Base-by-base conservation (phyloP, 2,113 vertebrate species). In the Platichthys stellatus region DNA sequence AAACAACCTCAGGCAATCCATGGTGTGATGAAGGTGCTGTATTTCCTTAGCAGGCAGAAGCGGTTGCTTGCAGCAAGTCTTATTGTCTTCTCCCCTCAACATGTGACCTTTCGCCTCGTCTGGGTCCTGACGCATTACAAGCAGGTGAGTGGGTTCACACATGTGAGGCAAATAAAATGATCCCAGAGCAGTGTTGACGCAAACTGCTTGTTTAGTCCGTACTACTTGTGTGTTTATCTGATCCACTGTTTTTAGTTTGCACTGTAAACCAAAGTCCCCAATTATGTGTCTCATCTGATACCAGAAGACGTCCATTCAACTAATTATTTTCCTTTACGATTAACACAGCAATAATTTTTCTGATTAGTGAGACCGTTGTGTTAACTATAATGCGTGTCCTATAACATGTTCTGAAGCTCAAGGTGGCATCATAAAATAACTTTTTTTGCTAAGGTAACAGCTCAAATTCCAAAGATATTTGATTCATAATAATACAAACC, bases 41-140 rank as follows among this genome's bases (percentile, higher is more conserved):
- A 99, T 90, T 95, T 97, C 86, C 90, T 99, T 75, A 97, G 96
- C 74, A 93, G 96, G 69, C 95, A 87, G 59, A 95, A 96, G 72
- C 90, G 94, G 1, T 95, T 93, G 14, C 92, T 96, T 56, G 93
- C 94, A 1, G 94, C 93, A 1, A 97, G 97, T 88, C 85, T 93
- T 54, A 91, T 98, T 10, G 93, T 91, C 18, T 99, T 99, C 89
- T 95, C 95, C 51, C 95, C 96, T 24, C 97, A 98, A 24, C 98
- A 99, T 0, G 92, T 94, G 79, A 96, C 95, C 57, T 74, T 98
- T 75, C 95, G 97, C 67, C 92, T 99, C 43, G 82, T 91, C 18
- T 99, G 98, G 98, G 91, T 92, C 72, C 92, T 98, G 76, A 92
- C 94, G 72, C 94, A 98, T 79, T 84, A 95, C 67, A 71, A 28